These are phyloP conservation scores for Cnemophilus loriae DNA, from an alignment of 2,113 vertebrate genomes.

Conservation along the genomic window DNA sequence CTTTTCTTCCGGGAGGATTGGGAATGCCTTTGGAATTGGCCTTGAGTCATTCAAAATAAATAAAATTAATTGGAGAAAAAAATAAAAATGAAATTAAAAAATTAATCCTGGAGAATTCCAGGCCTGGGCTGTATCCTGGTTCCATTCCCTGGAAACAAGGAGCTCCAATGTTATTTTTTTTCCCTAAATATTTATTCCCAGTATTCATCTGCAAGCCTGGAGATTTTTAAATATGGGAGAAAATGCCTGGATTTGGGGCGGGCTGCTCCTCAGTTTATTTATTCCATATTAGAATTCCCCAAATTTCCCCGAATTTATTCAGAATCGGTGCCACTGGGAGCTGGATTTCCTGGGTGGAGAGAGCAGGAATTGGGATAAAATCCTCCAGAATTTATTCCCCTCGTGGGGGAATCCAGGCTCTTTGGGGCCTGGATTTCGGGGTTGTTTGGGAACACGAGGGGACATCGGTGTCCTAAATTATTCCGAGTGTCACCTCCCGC, in stretches of 20 bases:
- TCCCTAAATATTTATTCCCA: neutral
- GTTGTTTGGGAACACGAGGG: accelerated
- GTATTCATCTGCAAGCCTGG: accelerated
- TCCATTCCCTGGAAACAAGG: neutral
- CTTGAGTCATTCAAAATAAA: neutral
- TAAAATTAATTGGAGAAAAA: neutral
- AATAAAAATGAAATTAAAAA: no score
- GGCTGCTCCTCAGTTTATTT: neutral
- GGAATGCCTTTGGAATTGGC: neutral
- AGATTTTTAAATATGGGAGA: neutral
- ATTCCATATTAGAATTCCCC: neutral
- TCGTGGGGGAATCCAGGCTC: no score
- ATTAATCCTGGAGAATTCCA: neutral
- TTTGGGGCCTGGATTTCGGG: neutral
- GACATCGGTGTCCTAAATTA: accelerated
- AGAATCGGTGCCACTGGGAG: accelerated
- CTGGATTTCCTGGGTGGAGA: neutral
- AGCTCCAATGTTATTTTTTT: neutral
- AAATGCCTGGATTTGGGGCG: neutral
- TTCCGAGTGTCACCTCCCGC: neutral
- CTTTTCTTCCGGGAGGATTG: neutral
- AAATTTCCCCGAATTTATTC: neutral
- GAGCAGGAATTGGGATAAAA: neutral
- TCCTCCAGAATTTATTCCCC: neutral
- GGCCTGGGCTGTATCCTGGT: neutral